Base-by-base conservation (phyloP, 2,888 invertebrate species). In the Notocelia uddmanniana region DNA sequence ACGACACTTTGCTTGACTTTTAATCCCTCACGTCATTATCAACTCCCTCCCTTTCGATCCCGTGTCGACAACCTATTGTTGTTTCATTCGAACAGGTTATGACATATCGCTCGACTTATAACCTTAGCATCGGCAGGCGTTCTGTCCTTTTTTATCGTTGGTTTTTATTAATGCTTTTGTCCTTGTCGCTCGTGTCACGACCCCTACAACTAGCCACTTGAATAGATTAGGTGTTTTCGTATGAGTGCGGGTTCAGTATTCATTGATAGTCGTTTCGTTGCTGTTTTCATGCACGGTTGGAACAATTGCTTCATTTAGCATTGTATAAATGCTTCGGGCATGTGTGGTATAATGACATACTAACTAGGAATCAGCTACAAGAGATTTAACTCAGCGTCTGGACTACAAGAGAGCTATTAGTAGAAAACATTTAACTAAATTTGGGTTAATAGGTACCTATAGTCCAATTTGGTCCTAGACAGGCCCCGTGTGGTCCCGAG, bases 211-310 rank as follows among this genome's bases (percentile, higher is more conserved):
- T 92, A 91, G 91, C 90, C 89, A 89, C 88, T 90, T 91, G 92
- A 93, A 93, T 93, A 93, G 93, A 93, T 93, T 93, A 92, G 89
- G 91, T 92, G 92, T 92, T 92, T 93, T 93, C 88, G 90, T 90
- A 86, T 82, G 85, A 86, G 84, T 83, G 77, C 79, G 89, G 82
- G 91, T 92, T 91, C 90, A 91, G 89, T 93, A 93, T 90, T 92
- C 89, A 92, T 89, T 90, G 92, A 92, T 93, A 91, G 88, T 81
- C 78, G 80, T 89, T 91, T 87, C 88, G 85, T 89, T 90, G 88
- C 89, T 88, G 88, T 91, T 91, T 89, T 80, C 87, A 91, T 90
- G 86, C 88, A 87, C 84, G 82, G 83, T 78, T 74, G 74, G 76
- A 80, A 79, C 82, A 75, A 82, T 81, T 83, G 80, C 84, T 84